These are phyloP conservation scores for Notarius lentiginosus DNA, from an alignment of 2,113 vertebrate genomes.

Conservation along the genomic window DNA sequence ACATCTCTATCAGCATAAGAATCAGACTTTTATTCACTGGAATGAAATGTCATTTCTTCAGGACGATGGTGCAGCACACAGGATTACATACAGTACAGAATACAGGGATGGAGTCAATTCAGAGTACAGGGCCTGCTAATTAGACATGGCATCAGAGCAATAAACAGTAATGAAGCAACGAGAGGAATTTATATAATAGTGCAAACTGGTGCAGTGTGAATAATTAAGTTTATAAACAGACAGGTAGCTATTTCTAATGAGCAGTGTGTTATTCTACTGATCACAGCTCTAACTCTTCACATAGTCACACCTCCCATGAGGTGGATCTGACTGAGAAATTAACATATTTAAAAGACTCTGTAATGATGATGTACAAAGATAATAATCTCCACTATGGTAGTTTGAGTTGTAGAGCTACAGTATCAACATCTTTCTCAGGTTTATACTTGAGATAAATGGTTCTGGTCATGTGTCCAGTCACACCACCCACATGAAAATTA, in stretches of 20 bases:
- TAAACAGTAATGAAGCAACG: not conserved
- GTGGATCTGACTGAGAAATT: not conserved
- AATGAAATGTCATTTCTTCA: not conserved
- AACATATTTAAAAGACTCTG: not conserved
- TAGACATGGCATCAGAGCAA: not conserved
- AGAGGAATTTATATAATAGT: not conserved
- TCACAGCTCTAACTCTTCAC: not conserved
- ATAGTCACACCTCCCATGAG: not conserved
- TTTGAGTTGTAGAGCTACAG: not conserved
- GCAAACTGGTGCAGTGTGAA: not conserved
- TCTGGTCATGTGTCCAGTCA: not conserved
- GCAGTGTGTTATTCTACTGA: not conserved
- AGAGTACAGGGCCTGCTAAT: not conserved
- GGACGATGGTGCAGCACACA: not conserved
- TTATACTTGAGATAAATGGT: not conserved
- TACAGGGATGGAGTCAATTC: not conserved
- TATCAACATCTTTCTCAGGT: not conserved
- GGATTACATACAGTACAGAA: not conserved
- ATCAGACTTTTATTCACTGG: not conserved
- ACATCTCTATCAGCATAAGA: not conserved
- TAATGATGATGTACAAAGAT: not conserved
- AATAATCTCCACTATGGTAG: not conserved
- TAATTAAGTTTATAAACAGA: not conserved
- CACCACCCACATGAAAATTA: not conserved
- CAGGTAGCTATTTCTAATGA: not conserved